Conservation (phyloP, 2,113 vertebrate species). For the Xerus inauris region DNA sequence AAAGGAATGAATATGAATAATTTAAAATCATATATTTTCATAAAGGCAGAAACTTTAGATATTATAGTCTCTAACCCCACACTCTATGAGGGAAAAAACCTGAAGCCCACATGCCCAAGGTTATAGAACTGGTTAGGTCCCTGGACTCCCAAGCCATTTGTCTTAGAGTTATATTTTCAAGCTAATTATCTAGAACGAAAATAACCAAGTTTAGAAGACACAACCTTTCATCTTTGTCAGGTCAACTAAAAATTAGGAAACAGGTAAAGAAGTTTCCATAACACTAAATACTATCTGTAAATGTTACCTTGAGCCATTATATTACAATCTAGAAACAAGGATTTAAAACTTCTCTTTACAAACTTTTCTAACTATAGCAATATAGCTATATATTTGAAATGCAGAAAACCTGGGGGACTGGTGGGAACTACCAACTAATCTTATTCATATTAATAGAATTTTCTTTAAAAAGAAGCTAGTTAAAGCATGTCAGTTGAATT, state of each 20-base stretch:
- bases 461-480: constrained; percentile 11
- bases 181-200: constrained; percentile 54
- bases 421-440: background rate
- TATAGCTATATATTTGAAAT: background rate
- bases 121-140: background rate
- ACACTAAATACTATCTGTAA: constrained; percentile 19
- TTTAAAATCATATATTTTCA: background rate
- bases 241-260: constrained; percentile 44
- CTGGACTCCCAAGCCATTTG: background rate
- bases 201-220: constrained; percentile 45
- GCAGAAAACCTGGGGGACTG: background rate
- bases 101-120: background rate
- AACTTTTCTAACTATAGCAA: background rate
- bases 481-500: background rate
- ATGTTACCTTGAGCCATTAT: background rate
- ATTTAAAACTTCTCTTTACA: background rate
- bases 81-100: background rate
- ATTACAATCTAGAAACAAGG: background rate
- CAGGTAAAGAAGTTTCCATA: background rate
- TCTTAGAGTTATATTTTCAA: background rate
- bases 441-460: background rate
- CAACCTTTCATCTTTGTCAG: background rate
- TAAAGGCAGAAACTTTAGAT: background rate
- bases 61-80: background rate
- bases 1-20: background rate